Percentiles rank a stretch among this genome's conserved stretches.
Conservation (phyloP, 2,888 invertebrate genomes). For the Amblyteles armatorius region DNA sequence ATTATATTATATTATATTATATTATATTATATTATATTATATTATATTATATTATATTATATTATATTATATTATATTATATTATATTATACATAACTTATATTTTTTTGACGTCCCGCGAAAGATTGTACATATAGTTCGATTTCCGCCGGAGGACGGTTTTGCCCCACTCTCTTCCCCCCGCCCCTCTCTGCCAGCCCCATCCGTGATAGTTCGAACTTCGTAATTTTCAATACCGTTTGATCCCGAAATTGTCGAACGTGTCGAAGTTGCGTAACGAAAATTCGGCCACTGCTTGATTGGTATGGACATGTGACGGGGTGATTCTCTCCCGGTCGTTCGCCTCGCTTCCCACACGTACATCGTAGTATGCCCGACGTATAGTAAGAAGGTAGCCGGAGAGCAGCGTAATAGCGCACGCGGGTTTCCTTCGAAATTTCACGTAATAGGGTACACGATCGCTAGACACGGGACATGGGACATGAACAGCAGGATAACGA, state of each 20-base stretch:
- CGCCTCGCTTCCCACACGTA: constrained; percentile 1
- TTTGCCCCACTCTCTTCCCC: background rate
- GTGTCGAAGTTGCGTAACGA: background rate
- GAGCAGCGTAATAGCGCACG: constrained; percentile 43
- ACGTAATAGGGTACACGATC: constrained; percentile 71
- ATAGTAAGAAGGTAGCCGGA: constrained; percentile 28
- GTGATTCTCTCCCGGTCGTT: background rate
- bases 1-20: no score
- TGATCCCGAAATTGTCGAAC: background rate
- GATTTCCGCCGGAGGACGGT: background rate
- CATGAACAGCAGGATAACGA: constrained; percentile 79
- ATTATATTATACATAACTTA: no score
- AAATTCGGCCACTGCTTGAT: constrained; percentile 7
- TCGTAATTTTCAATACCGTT: background rate
- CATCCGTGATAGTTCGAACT: background rate
- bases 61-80: no score
- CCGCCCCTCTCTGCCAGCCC: no score
- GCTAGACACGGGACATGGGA: constrained; percentile 68
- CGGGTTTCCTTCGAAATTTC: constrained; percentile 74
- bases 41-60: no score
- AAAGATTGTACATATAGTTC: background rate
- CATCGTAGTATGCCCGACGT: constrained; percentile 11
- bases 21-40: no score
- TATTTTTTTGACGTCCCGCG: no score
- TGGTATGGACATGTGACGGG: constrained; percentile 9